Base-by-base conservation (phyloP, 2,113 vertebrate genomes). In the Labrus mixtus region DNA sequence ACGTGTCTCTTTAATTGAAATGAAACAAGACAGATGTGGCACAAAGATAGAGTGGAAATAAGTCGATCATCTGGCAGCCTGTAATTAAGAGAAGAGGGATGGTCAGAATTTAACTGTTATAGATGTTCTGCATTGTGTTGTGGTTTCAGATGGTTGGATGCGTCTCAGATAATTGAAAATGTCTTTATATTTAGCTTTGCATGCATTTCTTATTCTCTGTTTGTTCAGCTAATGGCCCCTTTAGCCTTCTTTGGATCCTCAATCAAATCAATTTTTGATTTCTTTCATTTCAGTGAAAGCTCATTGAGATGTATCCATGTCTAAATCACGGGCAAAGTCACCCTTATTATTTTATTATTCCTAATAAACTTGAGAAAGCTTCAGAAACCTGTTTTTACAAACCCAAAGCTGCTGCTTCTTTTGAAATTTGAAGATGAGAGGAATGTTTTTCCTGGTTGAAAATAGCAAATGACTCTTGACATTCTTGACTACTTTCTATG, bases 1-100 rank as follows among this genome's bases (percentile, higher is more conserved):
- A 53, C 2, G 2, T 46, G 43, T 80, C 51, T n/a, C 20, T 60
- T 69, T 79, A 63, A 79, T 60, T 66, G 23, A 83, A 78, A 80
- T 7, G 19, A 79, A 84, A 58, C 23, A 61, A 79, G 68, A 71
- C 25, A 53, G 48, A 71, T 81, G 19, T 20, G 13, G 25, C 54
- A 50, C 33, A 56, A 48, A 41, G 29, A 69, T 39, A 2, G 4
- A 10, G 46, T 23, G 61, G 62, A 16, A 61, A 62, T 20, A 41
- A 7, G 54, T 69, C 25, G 22, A 58, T 61, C 22, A 60, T 50
- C 6, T 48, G 50, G 70, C 9, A 50, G 59, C 55, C 3, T 23
- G 15, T 62, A 22, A 78, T 79, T 67, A 77, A 51, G 19, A 46
- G 45, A 54, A 29, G 23, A 64, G 48, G 16, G 33, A 37, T 22